Evolutionary conservation across 2,888 invertebrate genomes (phyloP).

Genomic region (Stegophylla sp.): DNA sequence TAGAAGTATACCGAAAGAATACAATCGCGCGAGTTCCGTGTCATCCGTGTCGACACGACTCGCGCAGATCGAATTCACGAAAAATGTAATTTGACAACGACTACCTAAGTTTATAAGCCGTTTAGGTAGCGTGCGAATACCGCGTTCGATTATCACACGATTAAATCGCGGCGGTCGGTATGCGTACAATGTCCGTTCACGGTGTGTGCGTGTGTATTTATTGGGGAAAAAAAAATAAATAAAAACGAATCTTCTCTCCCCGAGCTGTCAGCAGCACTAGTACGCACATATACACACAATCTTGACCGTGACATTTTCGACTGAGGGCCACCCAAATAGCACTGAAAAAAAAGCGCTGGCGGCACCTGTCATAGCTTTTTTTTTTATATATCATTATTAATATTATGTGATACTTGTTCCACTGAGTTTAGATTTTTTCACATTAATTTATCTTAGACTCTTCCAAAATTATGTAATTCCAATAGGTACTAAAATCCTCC

Average conservation of each 20-base stretch:
- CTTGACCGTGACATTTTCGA: slow-evolving; percentile 52
- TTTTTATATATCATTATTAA: slow-evolving; percentile 3
- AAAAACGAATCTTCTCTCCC: slow-evolving; percentile 8
- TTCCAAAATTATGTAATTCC: slow-evolving; percentile 40
- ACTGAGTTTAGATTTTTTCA: too few relatives aligned
- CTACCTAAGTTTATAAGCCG: too few relatives aligned
- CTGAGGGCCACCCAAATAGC: slow-evolving; percentile 42
- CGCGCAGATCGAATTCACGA: too few relatives aligned
- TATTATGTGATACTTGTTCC: too few relatives aligned
- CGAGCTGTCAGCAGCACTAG: not conserved
- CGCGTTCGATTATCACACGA: not conserved
- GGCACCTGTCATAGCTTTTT: not conserved
- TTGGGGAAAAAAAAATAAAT: not conserved
- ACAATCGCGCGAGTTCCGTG: too few relatives aligned
- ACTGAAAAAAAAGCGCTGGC: not conserved
- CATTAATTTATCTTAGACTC: not conserved
- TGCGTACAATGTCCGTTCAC: not conserved
- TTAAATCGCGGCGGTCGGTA: not conserved
- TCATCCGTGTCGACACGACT: too few relatives aligned
- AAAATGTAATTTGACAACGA: too few relatives aligned
- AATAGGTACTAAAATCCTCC: not conserved
- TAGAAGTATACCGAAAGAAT: too few relatives aligned
- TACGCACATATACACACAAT: not conserved
- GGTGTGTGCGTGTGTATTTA: not conserved
- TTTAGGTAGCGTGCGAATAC: too few relatives aligned